Base-by-base conservation (phyloP, 1,140 invertebrate genomes). In the Nasonia giraulti region DNA sequence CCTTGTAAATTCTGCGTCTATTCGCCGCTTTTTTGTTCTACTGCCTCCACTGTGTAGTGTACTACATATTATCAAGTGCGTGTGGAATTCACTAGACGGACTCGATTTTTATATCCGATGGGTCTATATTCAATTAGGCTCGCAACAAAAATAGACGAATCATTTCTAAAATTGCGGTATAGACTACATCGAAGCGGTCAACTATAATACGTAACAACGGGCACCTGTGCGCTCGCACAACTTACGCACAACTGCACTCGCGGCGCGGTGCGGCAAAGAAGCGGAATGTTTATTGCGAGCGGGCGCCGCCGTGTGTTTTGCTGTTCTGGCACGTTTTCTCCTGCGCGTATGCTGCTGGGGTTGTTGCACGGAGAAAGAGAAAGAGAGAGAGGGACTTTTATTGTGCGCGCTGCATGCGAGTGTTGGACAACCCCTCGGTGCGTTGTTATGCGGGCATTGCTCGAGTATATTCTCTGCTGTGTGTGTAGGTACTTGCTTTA, bases 301-400 rank as follows among this genome's bases (percentile, higher is more conserved):
- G 71, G 82, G 47, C 47, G 84, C 27, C 68, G 77, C 66, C 80
- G 77, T 74, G 55, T 88, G 87, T 86, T 87, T 88, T 62, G 80
- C 78, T 82, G 84, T 20, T 87, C 31, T 87, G 83, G 85, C 87
- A 88, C 87, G 87, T 88, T 84, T 75, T 69, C 37, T 86, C 55
- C 20, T 23, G 79, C 47, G 31, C 5, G 2, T 6, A 6, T 6
- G 33, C 33, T 27, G 33, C 27, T 14, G 40, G 80, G 84, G 82
- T 86, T 87, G 78, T 86, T 83, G 79, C 78, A 76, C 79, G 66
- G 37, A 5, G 33, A 37, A 37, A 62, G 55, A 62, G 55, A 62
- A 14, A 55, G 55, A 62, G 55, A 62, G 55, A 62, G 55, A 62
- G 55, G n/a, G 55, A 62, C 55, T 62, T 62, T 62, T 62, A 62